Percentiles rank a stretch among this genome's conserved stretches.
Conservation (phyloP, 2,888 invertebrate genomes). For the Platypus cylindrus region DNA sequence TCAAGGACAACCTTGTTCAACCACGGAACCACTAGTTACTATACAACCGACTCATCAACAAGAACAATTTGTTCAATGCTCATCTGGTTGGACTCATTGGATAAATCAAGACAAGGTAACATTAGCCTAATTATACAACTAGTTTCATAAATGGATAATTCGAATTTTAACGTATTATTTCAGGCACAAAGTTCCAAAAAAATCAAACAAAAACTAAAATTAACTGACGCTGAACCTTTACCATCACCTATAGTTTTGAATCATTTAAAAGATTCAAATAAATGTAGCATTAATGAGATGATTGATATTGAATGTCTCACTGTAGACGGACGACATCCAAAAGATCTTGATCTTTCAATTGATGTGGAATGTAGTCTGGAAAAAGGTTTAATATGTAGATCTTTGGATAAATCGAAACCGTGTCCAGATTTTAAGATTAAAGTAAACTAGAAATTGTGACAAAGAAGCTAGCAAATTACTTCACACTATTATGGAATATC, state of each 20-base stretch:
- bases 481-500: conserved; percentile 2
- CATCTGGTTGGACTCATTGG: conserved; percentile 67
- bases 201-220: conserved; percentile 27
- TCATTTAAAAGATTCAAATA: conserved; percentile 38
- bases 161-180: background rate
- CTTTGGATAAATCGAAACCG: conserved; percentile 23
- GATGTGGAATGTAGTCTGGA: conserved; percentile 65
- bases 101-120: conserved; percentile 46
- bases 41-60: conserved; percentile 18
- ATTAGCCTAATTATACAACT: background rate
- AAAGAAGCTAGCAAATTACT: background rate
- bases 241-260: conserved; percentile 43
- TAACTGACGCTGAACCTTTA: conserved; percentile 44
- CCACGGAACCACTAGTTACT: conserved; percentile 20
- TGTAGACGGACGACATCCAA: conserved; percentile 44
- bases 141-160: background rate
- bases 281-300: conserved; percentile 42
- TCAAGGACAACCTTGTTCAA: conserved; percentile 55
- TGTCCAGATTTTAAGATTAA: conserved; percentile 79
- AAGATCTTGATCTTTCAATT: conserved; percentile 59
- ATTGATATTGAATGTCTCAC: conserved; percentile 65
- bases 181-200: conserved; percentile 13
- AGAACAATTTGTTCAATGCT: conserved; percentile 10
- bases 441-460: conserved; percentile 30
- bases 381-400: conserved; percentile 55